Evolutionary conservation across 2,113 vertebrate genomes (phyloP).

Genomic region (Mystacornis crossleyi): DNA sequence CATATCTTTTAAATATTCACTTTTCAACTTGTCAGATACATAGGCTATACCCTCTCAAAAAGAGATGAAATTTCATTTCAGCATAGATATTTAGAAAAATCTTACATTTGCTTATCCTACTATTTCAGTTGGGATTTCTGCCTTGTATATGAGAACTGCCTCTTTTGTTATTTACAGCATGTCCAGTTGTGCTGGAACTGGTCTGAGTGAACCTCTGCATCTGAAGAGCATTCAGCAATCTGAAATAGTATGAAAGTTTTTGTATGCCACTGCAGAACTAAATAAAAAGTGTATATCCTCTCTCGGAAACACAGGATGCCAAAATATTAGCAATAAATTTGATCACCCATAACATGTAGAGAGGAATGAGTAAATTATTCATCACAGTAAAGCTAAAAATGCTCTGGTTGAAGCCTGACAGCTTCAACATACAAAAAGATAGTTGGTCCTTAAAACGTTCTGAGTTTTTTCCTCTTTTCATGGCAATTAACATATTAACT

Average conservation of each 20-base stretch:
- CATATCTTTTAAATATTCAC: not conserved
- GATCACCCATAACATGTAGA: not conserved
- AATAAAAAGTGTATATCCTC: not conserved
- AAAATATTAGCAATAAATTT: not conserved
- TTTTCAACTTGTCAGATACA: not conserved
- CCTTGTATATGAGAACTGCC: not conserved
- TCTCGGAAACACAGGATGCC: not conserved
- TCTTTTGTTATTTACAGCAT: not conserved
- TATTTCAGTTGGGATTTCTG: not conserved
- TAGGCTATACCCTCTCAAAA: not conserved
- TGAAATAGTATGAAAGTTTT: not conserved
- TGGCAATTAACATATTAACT: not conserved
- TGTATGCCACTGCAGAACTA: not conserved
- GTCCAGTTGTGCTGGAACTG: not conserved
- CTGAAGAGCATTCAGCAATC: not conserved
- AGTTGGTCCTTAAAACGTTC: not conserved
- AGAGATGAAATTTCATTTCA: not conserved
- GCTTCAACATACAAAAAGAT: not conserved
- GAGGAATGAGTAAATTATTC: not conserved
- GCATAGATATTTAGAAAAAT: not conserved
- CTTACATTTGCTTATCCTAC: not conserved
- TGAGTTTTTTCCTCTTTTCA: not conserved
- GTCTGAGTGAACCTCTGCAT: not conserved
- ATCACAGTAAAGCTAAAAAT: not conserved
- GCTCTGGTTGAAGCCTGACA: not conserved